Base-by-base conservation (phyloP, 2,113 vertebrate genomes). In the Chlorodrepanis virens region DNA sequence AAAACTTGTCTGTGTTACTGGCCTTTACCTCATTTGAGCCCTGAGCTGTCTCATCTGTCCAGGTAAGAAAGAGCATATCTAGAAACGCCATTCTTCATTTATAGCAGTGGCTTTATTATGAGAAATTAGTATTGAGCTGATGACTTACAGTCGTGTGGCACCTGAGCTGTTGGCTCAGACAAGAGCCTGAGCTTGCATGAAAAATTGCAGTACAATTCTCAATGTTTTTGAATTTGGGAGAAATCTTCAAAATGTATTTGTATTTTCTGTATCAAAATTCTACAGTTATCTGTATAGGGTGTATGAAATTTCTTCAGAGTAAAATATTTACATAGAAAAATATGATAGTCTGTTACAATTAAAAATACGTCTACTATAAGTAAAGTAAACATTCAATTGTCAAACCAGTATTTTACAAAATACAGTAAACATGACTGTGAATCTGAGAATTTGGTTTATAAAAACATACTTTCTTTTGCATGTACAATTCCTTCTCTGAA, bases 1-100 rank as follows among this genome's bases (percentile, higher is more conserved):
- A 49, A 3, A n/a, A 5, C 0, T 0, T 12, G 8, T 27, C 50
- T 33, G 3, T 6, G 20, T 40, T 54, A 28, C 37, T 39, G 25
- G 8, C 16, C 40, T 60, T 63, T 21, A 72, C n/a, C 37, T 67
- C 45, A 9, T 17, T 35, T 54, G 47, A 79, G 47, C 85, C 52
- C 47, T 10, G 23, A 40, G 44, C 25, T 10, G 5, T 8, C 52
- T 54, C 35, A 2, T 12, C 61, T 52, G 22, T 59, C 27, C 23
- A 49, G n/a, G 53, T 64, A 79, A 82, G 47, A 82, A 81, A 49
- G 12, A 83, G 10, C 28, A 15, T 14, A 28, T 1, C 1, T 47
- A 37, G 59, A 75, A 87, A 54, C 11, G 14, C 40, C 10, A 9
- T 52, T 84, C 49, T 27, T 64, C 19, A 12, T 9, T 57, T 40